A percentile compares a stretch with the other conserved stretches of the same genome.
Conservation (phyloP, 2,888 invertebrate genomes). For the Choristoneura rosaceana region DNA sequence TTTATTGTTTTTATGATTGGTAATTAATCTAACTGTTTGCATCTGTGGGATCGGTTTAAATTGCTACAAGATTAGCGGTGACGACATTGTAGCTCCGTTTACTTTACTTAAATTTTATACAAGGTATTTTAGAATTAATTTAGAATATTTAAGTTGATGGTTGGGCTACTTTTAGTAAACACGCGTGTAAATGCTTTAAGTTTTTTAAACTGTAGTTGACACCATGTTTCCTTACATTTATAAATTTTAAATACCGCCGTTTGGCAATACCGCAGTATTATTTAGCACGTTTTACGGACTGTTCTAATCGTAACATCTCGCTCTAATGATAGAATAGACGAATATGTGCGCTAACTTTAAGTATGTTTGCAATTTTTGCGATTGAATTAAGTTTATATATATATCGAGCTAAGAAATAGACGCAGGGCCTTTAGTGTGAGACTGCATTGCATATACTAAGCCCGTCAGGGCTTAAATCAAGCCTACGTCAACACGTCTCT, state of each 20-base stretch:
- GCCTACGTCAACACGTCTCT: too few species aligned
- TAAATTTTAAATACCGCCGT: too few species aligned
- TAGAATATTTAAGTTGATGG: too few species aligned
- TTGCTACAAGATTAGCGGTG: background rate
- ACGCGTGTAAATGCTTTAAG: too few species aligned
- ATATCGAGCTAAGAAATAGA: too few species aligned
- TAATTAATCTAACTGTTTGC: background rate
- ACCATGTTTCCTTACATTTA: too few species aligned
- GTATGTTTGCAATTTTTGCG: background rate
- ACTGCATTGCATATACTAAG: too few species aligned
- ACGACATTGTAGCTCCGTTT: background rate
- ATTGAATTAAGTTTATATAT: too few species aligned
- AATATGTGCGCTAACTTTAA: background rate
- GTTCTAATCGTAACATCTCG: conserved; percentile 8
- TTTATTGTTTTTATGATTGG: conserved; percentile 34
- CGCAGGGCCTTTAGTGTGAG: too few species aligned
- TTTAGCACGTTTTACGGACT: conserved; percentile 10
- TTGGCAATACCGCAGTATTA: conserved; percentile 15
- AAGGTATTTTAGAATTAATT: background rate
- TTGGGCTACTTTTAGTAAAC: too few species aligned
- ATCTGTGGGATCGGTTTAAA: background rate
- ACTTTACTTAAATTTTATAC: background rate
- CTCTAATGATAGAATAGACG: background rate
- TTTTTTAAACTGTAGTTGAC: too few species aligned
- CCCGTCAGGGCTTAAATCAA: too few species aligned